Evolutionary conservation across 2,113 vertebrate genomes (phyloP).

Genomic region (Caretta caretta): DNA sequence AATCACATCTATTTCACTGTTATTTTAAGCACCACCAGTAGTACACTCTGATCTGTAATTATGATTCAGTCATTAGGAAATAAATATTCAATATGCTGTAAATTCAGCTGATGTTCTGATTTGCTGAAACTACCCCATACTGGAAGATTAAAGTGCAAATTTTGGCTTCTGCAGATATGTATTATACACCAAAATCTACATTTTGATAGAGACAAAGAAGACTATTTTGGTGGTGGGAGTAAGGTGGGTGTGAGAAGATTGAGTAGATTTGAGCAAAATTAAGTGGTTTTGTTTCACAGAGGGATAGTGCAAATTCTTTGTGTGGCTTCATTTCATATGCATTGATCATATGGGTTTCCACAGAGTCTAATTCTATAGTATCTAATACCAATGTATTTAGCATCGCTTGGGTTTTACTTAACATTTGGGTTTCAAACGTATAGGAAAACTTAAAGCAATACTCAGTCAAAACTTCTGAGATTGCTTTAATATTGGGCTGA

Average conservation of each 20-base stretch:
- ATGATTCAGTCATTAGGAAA: conserved; percentile 61
- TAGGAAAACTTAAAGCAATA: not conserved
- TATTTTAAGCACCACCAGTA: conserved; percentile 58
- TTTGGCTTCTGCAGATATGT: not conserved
- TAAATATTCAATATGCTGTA: conserved; percentile 31
- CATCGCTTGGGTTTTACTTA: not conserved
- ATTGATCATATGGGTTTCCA: not conserved
- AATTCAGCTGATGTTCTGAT: conserved; percentile 21
- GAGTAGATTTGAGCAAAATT: not conserved
- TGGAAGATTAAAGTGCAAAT: conserved; percentile 12
- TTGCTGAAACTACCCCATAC: conserved; percentile 11
- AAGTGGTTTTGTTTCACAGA: not conserved
- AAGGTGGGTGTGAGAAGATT: not conserved
- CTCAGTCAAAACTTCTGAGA: not conserved
- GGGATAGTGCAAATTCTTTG: not conserved
- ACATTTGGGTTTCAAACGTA: not conserved
- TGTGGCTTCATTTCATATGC: not conserved
- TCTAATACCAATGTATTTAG: not conserved
- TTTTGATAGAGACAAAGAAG: not conserved
- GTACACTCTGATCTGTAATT: conserved; percentile 47
- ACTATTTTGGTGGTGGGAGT: not conserved
- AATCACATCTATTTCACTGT: conserved; percentile 47
- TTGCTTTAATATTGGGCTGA: not conserved
- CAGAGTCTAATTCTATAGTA: not conserved
- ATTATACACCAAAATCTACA: not conserved